These are phyloP conservation scores for Alviniconcha strummeri DNA, from an alignment of 2,888 invertebrate species.

Conservation along the genomic window DNA sequence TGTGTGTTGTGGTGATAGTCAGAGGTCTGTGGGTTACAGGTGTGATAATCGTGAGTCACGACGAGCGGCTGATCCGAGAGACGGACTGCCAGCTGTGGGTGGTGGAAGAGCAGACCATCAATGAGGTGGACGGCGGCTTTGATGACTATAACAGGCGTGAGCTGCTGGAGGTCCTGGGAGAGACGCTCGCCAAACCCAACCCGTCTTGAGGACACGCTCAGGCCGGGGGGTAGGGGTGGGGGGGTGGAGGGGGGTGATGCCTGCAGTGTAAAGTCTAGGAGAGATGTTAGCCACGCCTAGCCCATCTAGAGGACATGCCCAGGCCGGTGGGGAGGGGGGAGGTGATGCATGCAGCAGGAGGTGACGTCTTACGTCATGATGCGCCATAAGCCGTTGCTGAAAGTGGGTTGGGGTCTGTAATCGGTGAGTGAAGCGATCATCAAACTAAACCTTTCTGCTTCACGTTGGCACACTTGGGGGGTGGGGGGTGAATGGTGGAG, in stretches of 20 bases:
- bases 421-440: too few relatives aligned
- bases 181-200: constrained; percentile 75
- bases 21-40: constrained; percentile 68
- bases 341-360: too few relatives aligned
- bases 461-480: too few relatives aligned
- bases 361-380: too few relatives aligned
- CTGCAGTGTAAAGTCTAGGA: not conserved
- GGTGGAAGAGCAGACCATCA: constrained; percentile 95
- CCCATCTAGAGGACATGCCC: too few relatives aligned
- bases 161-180: constrained; percentile 94
- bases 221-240: too few relatives aligned
- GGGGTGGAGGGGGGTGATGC: not conserved
- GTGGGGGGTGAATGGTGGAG: too few relatives aligned
- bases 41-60: constrained; percentile 82
- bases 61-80: constrained; percentile 90
- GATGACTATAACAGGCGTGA: constrained; percentile 99
- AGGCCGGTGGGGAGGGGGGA: too few relatives aligned
- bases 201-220: constrained; percentile 35
- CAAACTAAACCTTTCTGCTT: too few relatives aligned
- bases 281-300: not conserved
- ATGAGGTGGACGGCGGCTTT: constrained; percentile 97
- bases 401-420: too few relatives aligned
- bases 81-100: constrained; percentile 96
- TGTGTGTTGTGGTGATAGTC: too few relatives aligned
- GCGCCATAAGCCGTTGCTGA: too few relatives aligned